Evolutionary conservation across 2,888 invertebrate species (phyloP), one percentile per base, ranked within the genome.

Genomic region (Acronicta aceris): DNA sequence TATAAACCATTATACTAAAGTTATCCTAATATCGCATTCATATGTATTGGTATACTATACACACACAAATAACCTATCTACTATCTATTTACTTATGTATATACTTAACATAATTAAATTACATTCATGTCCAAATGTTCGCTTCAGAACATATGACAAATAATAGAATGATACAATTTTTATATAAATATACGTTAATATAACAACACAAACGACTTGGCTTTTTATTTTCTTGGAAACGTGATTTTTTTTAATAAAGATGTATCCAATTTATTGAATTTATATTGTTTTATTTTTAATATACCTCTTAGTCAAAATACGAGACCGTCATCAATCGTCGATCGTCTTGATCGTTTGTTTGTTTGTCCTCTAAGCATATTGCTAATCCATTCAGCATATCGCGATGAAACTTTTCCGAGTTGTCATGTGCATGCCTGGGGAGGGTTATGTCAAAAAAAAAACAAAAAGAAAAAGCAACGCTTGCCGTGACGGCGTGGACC

Each of bases 171-270:
- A 36, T 27, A 66, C 45, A 21, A 17, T 21, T 64, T 36, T 78
- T 78, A 82, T 80, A 60, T 74, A 87, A 89, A 90, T 91, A 91
- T 89, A 91, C 77, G 81, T 87, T 89, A 52, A 78, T 88, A 84
- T 81, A 78, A 60, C 56, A 81, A 85, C 74, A 77, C 54, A 65
- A 59, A 85, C 76, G 88, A 88, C 82, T 27, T 75, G 89, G 90
- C 89, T 89, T 90, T 38, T 89, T 89, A 78, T 86, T 89, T 88
- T 81, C 61, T 82, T 76, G 78, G 60, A 73, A 71, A 76, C 21
- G 77, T 47, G 54, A 50, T 61, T 52, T 70, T 21, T 82, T 76
- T 77, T 48, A 91, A 89, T 90, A 92, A 92, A 91, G 90, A 90
- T 91, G 91, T 91, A 90, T 91, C 89, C 89, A 79, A 67, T 17